phyloP scores from a whole-genome alignment of 2,888 invertebrate species.

The Gryllus longicercus region DNA sequence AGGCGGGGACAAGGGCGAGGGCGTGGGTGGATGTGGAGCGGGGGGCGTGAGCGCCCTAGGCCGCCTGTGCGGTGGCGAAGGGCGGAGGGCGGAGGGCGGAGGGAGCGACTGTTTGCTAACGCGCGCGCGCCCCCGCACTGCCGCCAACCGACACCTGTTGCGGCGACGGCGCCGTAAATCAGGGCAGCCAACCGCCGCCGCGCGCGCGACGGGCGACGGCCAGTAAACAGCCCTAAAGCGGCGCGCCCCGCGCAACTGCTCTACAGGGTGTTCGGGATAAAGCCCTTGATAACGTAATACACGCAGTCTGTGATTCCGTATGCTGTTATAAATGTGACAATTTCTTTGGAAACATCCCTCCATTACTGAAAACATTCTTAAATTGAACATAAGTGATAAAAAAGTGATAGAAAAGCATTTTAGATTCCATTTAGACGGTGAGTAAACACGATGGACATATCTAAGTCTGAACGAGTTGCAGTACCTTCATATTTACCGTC shows the following conservation, averaged over 20 bases:
- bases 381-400: too few species aligned
- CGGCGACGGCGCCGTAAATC: constrained; percentile 17
- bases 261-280: too few species aligned
- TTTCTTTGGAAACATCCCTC: too few species aligned
- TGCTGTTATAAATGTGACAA: too few species aligned
- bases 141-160: constrained; percentile 8
- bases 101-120: constrained; percentile 1
- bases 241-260: not conserved
- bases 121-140: not conserved
- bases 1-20: not conserved
- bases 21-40: not conserved
- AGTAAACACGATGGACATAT: too few species aligned
- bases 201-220: not conserved
- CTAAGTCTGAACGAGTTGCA: too few species aligned
- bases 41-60: not conserved
- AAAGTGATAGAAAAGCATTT: too few species aligned
- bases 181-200: constrained; percentile 8
- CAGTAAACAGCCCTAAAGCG: not conserved
- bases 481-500: too few species aligned
- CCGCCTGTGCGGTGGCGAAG: not conserved
- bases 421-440: too few species aligned
- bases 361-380: too few species aligned
- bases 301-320: too few species aligned
- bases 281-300: too few species aligned
- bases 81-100: not conserved